phyloP scores from a whole-genome alignment of 2,113 vertebrate genomes.

The Petrocephalus microphthalmus region DNA sequence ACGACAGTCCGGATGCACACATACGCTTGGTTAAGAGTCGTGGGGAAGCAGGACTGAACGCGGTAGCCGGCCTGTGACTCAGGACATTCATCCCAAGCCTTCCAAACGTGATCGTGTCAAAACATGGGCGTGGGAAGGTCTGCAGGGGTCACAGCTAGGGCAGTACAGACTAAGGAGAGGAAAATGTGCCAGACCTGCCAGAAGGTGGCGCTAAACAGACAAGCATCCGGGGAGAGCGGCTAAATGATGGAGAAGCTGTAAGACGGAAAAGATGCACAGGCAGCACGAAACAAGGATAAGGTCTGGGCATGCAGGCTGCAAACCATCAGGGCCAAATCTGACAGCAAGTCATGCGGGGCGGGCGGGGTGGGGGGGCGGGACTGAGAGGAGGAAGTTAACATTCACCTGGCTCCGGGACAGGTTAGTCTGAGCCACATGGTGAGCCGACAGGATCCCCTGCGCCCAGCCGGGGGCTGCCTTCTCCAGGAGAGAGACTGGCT shows the following conservation, averaged over 20 bases:
- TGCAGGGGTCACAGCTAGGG: background rate
- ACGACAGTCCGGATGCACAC: constrained; percentile 22
- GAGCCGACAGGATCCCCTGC: constrained; percentile 96
- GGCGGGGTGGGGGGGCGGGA: background rate
- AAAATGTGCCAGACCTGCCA: background rate
- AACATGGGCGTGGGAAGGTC: background rate
- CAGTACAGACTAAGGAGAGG: background rate
- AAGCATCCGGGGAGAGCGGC: background rate
- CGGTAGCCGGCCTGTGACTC: background rate
- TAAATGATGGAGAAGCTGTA: background rate
- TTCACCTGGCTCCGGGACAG: constrained; percentile 97
- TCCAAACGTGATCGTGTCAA: background rate
- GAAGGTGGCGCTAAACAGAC: background rate
- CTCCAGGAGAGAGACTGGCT: constrained; percentile 94
- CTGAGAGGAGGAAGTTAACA: constrained; percentile 28
- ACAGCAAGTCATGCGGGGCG: background rate
- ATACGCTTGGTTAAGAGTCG: background rate
- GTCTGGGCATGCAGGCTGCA: background rate
- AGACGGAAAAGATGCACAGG: background rate
- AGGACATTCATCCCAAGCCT: background rate
- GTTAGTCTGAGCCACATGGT: constrained; percentile 98
- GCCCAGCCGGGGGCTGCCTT: constrained; percentile 96
- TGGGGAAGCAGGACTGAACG: background rate
- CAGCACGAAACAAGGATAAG: background rate
- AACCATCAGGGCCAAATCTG: background rate